These are phyloP conservation scores for Dasysyrphus albostriatus DNA, from an alignment of 2,888 invertebrate species.

Conservation along the genomic window DNA sequence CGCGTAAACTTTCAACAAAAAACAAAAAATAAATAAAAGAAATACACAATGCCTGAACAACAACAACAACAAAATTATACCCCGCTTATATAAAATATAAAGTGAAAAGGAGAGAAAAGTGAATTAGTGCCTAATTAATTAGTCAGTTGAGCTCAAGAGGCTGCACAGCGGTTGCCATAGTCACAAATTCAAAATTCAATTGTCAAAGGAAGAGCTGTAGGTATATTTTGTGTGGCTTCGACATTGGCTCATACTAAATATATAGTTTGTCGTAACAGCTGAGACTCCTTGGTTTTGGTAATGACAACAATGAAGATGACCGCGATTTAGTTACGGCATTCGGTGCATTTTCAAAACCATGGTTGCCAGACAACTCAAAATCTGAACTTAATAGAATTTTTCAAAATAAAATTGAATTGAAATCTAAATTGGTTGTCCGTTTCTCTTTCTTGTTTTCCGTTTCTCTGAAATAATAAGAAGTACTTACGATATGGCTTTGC, in stretches of 20 bases:
- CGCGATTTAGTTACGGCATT: conserved; percentile 31
- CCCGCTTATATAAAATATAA: conserved; percentile 15
- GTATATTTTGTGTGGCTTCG: neutral
- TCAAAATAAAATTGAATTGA: neutral
- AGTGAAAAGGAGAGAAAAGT: conserved; percentile 53
- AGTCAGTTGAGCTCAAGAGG: conserved; percentile 48
- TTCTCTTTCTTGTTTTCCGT: too few relatives aligned
- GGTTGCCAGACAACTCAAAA: neutral
- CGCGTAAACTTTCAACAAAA: conserved; percentile 45
- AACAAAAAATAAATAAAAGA: conserved; percentile 6
- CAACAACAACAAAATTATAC: conserved; percentile 1
- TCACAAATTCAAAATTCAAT: conserved; percentile 73
- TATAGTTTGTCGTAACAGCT: conserved; percentile 2
- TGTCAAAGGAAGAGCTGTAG: conserved; percentile 25
- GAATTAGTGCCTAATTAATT: conserved; percentile 76
- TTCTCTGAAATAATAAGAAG: too few relatives aligned
- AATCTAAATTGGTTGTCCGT: too few relatives aligned
- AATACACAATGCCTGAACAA: conserved; percentile 27
- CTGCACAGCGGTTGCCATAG: conserved; percentile 50
- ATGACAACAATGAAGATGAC: conserved; percentile 32
- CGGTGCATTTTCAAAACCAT: conserved; percentile 15
- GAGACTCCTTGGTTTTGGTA: conserved; percentile 33
- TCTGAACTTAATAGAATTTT: neutral
- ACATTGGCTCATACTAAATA: neutral
- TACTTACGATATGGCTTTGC: too few relatives aligned